Conservation (phyloP, 2,113 vertebrate species). For the Brachirus orientalis region DNA sequence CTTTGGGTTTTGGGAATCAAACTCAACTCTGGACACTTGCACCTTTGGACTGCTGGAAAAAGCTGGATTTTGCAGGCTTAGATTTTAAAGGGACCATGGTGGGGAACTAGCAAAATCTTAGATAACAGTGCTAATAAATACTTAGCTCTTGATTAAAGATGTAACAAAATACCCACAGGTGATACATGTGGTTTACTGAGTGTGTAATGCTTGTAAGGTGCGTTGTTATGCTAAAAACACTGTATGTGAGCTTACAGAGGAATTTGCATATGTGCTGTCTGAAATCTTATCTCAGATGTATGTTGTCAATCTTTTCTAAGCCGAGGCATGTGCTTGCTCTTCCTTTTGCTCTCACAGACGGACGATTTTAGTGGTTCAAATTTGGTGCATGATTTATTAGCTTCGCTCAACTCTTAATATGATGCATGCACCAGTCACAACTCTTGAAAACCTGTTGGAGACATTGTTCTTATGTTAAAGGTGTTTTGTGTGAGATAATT, state of each 20-base stretch:
- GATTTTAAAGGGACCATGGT: constrained; percentile 29
- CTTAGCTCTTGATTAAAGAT: background rate
- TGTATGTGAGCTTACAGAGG: constrained; percentile 15
- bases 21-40: constrained; percentile 13
- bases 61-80: background rate
- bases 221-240: constrained; percentile 7
- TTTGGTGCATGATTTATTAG: constrained; percentile 17
- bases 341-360: constrained; percentile 2
- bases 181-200: constrained; percentile 18
- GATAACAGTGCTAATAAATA: constrained; percentile 1
- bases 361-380: constrained; percentile 2
- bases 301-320: constrained; percentile 11
- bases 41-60: constrained; percentile 19
- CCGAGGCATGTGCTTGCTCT: background rate
- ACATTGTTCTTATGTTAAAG: background rate
- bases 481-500: constrained; percentile 21
- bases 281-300: background rate
- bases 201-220: constrained; percentile 20
- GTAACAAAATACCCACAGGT: background rate
- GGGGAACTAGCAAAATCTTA: background rate
- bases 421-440: constrained; percentile 35
- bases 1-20: constrained; percentile 45
- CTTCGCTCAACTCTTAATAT: constrained; percentile 3
- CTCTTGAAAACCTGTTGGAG: background rate
- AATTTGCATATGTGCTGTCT: constrained; percentile 6